Evolutionary conservation across 2,888 invertebrate genomes (phyloP).

Genomic region (Hypselothyrea guttata): DNA sequence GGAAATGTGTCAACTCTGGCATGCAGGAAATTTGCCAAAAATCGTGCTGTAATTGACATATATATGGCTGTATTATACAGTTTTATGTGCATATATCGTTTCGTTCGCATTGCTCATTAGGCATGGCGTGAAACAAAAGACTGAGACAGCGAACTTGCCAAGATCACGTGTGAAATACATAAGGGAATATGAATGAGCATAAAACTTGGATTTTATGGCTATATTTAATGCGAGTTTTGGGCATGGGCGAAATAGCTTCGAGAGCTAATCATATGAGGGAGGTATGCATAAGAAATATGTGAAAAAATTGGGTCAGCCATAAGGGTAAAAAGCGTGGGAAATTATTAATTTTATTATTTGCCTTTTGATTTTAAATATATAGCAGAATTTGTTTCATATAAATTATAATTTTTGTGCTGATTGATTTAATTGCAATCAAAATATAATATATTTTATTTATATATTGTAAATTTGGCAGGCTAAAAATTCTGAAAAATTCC

Average conservation of each 20-base stretch:
- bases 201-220: not conserved
- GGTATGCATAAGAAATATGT: no score
- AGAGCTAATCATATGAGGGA: no score
- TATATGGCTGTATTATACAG: conserved; percentile 53
- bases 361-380: no score
- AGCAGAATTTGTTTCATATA: no score
- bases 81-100: conserved; percentile 24
- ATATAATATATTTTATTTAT: no score
- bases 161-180: conserved; percentile 28
- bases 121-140: conserved; percentile 55
- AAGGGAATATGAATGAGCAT: not conserved
- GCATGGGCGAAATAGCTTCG: no score
- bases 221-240: not conserved
- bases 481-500: not conserved
- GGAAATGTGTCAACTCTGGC: conserved; percentile 66
- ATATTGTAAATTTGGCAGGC: no score
- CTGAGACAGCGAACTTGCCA: conserved; percentile 46
- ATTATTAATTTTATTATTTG: no score
- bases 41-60: conserved; percentile 76
- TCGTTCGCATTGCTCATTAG: conserved; percentile 57
- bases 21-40: conserved; percentile 68
- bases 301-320: no score
- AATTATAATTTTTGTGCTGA: no score
- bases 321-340: no score
- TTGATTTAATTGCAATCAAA: no score